phyloP scores from a whole-genome alignment of 1,140 invertebrate genomes.

The Drosophila ogumai region DNA sequence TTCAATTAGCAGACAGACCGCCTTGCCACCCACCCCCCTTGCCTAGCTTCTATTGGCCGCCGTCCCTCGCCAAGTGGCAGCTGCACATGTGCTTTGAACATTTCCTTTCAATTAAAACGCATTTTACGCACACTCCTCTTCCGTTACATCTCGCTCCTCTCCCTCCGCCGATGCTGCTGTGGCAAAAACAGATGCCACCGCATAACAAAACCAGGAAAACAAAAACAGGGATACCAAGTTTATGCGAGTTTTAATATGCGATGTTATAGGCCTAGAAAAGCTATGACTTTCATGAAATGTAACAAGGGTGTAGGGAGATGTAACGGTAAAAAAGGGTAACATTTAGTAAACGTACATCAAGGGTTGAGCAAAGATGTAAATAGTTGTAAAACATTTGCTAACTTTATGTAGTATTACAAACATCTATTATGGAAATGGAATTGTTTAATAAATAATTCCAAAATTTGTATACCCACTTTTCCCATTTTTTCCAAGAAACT shows the following conservation, averaged over 20 bases:
- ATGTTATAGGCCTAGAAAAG: background rate
- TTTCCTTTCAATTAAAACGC: constrained; percentile 81
- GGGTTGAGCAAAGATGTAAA: no score
- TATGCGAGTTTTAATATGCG: background rate
- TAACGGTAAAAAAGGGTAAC: no score
- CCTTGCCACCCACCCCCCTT: background rate
- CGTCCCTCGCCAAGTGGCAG: constrained; percentile 4
- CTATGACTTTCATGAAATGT: no score
- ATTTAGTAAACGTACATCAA: no score
- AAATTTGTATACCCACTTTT: no score
- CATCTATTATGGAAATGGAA: no score
- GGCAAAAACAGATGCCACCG: constrained; percentile 69
- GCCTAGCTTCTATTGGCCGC: background rate
- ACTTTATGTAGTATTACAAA: no score
- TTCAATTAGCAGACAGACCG: constrained; percentile 69
- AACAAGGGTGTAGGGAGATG: no score
- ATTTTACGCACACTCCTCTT: constrained; percentile 61
- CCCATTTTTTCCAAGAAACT: no score
- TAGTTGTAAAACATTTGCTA: no score
- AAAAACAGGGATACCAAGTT: constrained; percentile 15
- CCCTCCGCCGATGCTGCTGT: constrained; percentile 2
- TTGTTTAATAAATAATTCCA: no score
- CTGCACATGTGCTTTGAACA: constrained; percentile 72
- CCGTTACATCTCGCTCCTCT: background rate
- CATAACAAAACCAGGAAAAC: constrained; percentile 45